Evolutionary conservation across 1,140 invertebrate genomes (phyloP).

Genomic region (Halotydeus destructor): DNA sequence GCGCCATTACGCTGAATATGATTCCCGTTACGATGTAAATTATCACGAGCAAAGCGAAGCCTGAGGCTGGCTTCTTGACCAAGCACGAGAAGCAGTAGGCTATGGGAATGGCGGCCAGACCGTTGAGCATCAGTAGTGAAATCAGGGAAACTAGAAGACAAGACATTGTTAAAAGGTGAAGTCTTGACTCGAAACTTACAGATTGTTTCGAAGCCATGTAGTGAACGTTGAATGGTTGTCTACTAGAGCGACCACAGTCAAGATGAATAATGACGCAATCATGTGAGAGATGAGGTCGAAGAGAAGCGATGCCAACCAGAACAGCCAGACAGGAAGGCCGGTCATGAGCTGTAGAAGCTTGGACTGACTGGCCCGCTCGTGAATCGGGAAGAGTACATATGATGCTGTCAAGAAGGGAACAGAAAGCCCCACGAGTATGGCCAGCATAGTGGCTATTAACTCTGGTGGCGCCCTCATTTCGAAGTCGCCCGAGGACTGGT

Average conservation of each 20-base stretch:
- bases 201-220: constrained; percentile 3
- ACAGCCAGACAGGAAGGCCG: constrained; percentile 11
- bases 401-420: constrained; percentile 13
- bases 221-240: background rate
- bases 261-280: constrained; percentile 8
- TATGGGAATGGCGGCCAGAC: constrained; percentile 17
- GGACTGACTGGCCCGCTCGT: constrained; percentile 16
- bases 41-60: constrained; percentile 14
- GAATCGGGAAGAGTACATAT: constrained; percentile 16
- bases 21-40: constrained; percentile 8
- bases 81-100: constrained; percentile 16
- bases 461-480: background rate
- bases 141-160: constrained; percentile 3
- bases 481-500: background rate
- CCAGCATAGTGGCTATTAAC: no score
- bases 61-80: constrained; percentile 10
- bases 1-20: background rate
- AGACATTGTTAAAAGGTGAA: background rate
- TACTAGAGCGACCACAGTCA: constrained; percentile 12
- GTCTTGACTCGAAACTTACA: background rate
- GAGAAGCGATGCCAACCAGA: constrained; percentile 14
- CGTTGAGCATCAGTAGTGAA: constrained; percentile 12
- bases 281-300: constrained; percentile 14
- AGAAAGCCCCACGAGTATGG: no score
- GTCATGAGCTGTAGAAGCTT: constrained; percentile 18